phyloP scores from a whole-genome alignment of 2,113 vertebrate species.

The Prionailurus bengalensis region DNA sequence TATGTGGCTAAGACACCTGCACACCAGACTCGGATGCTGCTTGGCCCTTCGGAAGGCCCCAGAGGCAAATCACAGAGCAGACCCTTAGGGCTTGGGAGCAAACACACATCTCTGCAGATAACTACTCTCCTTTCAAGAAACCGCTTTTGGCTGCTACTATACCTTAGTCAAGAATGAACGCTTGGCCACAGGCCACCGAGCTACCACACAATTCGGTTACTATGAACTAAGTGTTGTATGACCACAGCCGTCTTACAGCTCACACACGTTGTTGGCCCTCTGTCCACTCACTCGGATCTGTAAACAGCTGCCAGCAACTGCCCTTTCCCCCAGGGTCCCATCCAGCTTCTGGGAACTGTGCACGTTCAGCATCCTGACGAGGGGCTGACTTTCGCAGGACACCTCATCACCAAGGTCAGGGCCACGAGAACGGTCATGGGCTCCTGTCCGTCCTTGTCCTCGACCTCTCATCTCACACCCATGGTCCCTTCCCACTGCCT shows the following conservation, averaged over 20 bases:
- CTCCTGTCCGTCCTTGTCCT: not conserved
- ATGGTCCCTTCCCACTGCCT: accelerated
- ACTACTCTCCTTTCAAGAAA: not conserved
- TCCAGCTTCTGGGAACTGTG: not conserved
- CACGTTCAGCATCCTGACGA: not conserved
- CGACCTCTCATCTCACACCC: not conserved
- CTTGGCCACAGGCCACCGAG: accelerated
- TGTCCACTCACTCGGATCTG: not conserved
- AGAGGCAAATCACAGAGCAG: accelerated
- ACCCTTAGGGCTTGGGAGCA: too few species aligned
- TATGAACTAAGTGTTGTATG: not conserved
- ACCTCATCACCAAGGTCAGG: not conserved
- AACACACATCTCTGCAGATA: not conserved
- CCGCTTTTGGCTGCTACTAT: not conserved
- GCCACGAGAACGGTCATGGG: not conserved
- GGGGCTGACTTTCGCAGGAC: not conserved
- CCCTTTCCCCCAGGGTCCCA: not conserved
- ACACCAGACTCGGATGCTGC: not conserved
- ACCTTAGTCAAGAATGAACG: accelerated
- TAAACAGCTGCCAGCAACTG: not conserved
- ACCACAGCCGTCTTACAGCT: not conserved
- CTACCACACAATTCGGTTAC: not conserved
- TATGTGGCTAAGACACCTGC: accelerated
- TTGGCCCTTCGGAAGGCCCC: accelerated
- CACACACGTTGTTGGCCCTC: accelerated